phyloP scores from a whole-genome alignment of 2,888 invertebrate genomes.

The Drosophila mettleri region DNA sequence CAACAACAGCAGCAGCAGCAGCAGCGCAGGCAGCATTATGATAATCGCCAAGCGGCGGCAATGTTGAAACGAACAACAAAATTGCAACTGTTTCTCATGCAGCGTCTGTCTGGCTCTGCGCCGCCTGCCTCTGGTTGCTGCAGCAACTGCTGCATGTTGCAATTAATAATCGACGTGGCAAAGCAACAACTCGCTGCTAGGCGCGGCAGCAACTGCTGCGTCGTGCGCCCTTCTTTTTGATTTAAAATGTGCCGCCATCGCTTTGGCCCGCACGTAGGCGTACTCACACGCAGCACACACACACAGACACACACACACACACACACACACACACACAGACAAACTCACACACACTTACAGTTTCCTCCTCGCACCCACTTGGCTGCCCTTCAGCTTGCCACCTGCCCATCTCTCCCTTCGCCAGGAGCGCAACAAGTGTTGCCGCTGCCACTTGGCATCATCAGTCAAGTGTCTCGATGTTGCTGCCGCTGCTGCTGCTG shows the following conservation, averaged over 20 bases:
- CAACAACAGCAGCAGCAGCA: constrained; percentile 16
- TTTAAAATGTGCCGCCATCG: constrained; percentile 74
- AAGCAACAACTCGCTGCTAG: constrained; percentile 49
- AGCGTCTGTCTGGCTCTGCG: constrained; percentile 34
- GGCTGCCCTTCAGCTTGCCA: constrained; percentile 15
- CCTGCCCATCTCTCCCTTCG: constrained; percentile 8
- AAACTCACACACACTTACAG: neutral
- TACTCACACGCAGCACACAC: constrained; percentile 65
- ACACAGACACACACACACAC: constrained; percentile 4
- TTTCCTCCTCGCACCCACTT: neutral
- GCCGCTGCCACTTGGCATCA: constrained; percentile 54
- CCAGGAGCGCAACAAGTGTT: constrained; percentile 16
- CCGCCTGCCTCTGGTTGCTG: constrained; percentile 26
- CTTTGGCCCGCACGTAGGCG: constrained; percentile 68
- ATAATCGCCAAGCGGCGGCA: constrained; percentile 72
- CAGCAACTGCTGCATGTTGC: constrained; percentile 58
- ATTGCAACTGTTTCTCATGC: constrained; percentile 73
- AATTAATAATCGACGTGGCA: constrained; percentile 74
- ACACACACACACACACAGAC: constrained; percentile 40
- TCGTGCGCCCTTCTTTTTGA: constrained; percentile 77
- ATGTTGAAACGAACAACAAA: constrained; percentile 66
- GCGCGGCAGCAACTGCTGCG: constrained; percentile 43
- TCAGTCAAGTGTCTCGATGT: constrained; percentile 49
- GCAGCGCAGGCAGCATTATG: constrained; percentile 66
- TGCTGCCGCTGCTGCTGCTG: constrained; percentile 12